Evolutionary conservation across 2,888 invertebrate genomes (phyloP).

Genomic region (Hanleya hanleyi): DNA sequence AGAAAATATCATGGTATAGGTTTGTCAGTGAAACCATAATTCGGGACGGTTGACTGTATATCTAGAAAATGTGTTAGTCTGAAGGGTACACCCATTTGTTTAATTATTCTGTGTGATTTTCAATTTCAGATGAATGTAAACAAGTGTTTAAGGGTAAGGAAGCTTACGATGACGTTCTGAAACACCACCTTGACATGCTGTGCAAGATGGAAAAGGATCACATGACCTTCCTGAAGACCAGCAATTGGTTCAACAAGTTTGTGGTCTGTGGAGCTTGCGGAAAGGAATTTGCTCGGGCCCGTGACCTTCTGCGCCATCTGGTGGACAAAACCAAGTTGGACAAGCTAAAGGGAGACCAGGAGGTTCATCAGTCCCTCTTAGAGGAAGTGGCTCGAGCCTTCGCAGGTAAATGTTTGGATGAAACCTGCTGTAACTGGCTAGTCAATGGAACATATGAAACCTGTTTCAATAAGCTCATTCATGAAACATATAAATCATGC

Average conservation of each 20-base stretch:
- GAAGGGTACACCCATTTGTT: too few species aligned
- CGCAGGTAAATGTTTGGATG: too few species aligned
- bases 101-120: too few species aligned
- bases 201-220: conserved; percentile 5
- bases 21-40: too few species aligned
- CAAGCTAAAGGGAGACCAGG: conserved; percentile 14
- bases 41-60: too few species aligned
- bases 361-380: not conserved
- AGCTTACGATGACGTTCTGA: not conserved
- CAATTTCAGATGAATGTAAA: conserved; percentile 12
- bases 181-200: conserved; percentile 8
- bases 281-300: not conserved
- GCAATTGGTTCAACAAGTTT: conserved; percentile 3
- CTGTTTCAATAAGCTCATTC: too few species aligned
- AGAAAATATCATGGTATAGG: too few species aligned
- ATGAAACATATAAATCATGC: too few species aligned
- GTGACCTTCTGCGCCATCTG: conserved; percentile 6
- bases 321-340: conserved; percentile 22
- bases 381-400: conserved; percentile 2
- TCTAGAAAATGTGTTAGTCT: too few species aligned
- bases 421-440: too few species aligned
- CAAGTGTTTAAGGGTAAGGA: conserved; percentile 9
- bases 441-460: too few species aligned
- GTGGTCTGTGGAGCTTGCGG: conserved; percentile 12
- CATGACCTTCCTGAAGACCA: not conserved